Evolutionary conservation across 2,888 invertebrate species (phyloP).

Genomic region (Lochmaea crataegi): DNA sequence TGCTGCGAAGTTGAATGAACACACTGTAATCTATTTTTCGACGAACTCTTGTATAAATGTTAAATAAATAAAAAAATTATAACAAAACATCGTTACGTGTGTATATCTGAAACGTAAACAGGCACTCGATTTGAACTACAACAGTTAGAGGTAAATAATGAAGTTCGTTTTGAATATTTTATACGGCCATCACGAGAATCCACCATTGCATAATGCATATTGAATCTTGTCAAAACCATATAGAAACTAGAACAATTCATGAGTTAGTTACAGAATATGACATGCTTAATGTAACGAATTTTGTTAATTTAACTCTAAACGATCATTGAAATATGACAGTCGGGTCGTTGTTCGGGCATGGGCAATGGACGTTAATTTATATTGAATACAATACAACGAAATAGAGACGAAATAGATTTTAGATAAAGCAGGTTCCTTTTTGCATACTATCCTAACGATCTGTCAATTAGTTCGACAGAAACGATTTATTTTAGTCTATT

Average conservation of each 20-base stretch:
- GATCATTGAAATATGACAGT: conserved; percentile 2
- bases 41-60: not conserved
- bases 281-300: conserved; percentile 8
- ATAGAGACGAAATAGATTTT: not conserved
- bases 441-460: no score
- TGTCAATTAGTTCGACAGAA: no score
- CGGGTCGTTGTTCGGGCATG: not conserved
- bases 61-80: conserved; percentile 36
- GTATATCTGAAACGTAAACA: conserved; percentile 36
- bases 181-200: conserved; percentile 46
- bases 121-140: conserved; percentile 44
- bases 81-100: conserved; percentile 30
- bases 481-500: no score
- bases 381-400: not conserved
- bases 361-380: not conserved
- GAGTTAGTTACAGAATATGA: conserved; percentile 11
- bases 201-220: conserved; percentile 52
- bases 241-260: conserved; percentile 49
- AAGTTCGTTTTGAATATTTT: conserved; percentile 47
- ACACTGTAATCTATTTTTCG: conserved; percentile 37
- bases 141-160: conserved; percentile 46
- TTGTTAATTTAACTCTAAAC: not conserved
- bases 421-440: no score
- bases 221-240: conserved; percentile 56
- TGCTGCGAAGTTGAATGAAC: no score